phyloP scores from a whole-genome alignment of 2,888 invertebrate species.

The Rhopalosiphum nymphaeae region DNA sequence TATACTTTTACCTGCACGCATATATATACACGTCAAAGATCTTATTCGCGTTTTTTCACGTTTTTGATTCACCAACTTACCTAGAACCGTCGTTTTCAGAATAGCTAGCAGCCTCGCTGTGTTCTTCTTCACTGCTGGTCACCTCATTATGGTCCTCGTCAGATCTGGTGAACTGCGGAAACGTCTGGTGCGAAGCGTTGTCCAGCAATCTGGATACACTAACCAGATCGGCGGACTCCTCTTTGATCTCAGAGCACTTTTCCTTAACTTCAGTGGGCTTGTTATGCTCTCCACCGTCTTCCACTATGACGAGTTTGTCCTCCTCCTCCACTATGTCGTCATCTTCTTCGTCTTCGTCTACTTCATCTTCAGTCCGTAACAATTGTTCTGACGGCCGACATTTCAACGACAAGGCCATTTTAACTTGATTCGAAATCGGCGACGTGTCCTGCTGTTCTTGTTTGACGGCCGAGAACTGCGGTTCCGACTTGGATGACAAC shows the following conservation, averaged over 20 bases:
- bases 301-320: conserved; percentile 68
- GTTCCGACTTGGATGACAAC: conserved; percentile 53
- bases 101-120: conserved; percentile 49
- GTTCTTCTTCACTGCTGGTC: conserved; percentile 81
- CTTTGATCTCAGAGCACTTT: conserved; percentile 69
- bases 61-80: conserved; percentile 25
- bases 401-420: conserved; percentile 51
- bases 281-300: conserved; percentile 58
- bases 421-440: conserved; percentile 52
- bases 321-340: conserved; percentile 74
- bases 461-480: conserved; percentile 33
- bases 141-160: conserved; percentile 69
- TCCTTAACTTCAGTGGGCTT: not conserved
- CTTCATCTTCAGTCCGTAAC: conserved; percentile 71
- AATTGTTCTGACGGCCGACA: conserved; percentile 63
- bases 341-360: conserved; percentile 78
- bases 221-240: conserved; percentile 78
- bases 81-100: conserved; percentile 57
- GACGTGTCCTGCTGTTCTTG: conserved; percentile 35
- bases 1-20: not conserved
- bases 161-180: conserved; percentile 76
- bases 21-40: not conserved
- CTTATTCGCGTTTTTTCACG: not conserved
- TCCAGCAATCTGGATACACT: conserved; percentile 82
- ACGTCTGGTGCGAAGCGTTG: conserved; percentile 78